Evolutionary conservation across 2,113 vertebrate genomes (phyloP).

Genomic region (Theristicus caerulescens): DNA sequence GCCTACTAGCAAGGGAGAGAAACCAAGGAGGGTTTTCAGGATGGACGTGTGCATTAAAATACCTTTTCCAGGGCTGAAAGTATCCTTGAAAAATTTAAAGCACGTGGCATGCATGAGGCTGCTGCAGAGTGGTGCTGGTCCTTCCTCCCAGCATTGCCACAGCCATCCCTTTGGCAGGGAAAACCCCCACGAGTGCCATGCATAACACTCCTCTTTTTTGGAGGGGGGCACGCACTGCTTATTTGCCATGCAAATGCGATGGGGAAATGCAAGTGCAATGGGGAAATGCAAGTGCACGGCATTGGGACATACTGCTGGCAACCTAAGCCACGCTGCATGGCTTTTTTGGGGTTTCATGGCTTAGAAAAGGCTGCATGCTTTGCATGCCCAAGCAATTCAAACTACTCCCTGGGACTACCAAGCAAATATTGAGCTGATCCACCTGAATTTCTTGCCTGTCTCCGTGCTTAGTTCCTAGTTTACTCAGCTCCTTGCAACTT

Average conservation of each 20-base stretch:
- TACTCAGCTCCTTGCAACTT: not conserved
- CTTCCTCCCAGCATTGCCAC: not conserved
- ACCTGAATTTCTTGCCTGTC: not conserved
- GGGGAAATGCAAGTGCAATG: not conserved
- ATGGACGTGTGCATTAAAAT: not conserved
- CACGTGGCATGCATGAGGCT: fast-evolving
- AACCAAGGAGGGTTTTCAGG: not conserved
- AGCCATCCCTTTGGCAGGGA: not conserved
- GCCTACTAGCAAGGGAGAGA: not conserved
- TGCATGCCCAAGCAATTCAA: too few relatives aligned
- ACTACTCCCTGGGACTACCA: not conserved
- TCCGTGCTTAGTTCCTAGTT: not conserved
- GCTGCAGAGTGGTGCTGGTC: not conserved
- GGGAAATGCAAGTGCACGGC: fast-evolving
- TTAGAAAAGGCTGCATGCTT: not conserved
- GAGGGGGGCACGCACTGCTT: not conserved
- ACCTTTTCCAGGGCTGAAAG: not conserved
- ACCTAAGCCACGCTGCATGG: too few relatives aligned
- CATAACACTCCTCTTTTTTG: not conserved
- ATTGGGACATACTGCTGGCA: too few relatives aligned
- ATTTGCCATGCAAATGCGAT: not conserved
- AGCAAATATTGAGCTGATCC: not conserved
- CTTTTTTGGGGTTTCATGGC: not conserved
- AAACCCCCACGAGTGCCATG: not conserved
- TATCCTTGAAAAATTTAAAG: not conserved